These are phyloP conservation scores for Globia sparganii DNA, from an alignment of 2,888 invertebrate genomes.

Conservation along the genomic window DNA sequence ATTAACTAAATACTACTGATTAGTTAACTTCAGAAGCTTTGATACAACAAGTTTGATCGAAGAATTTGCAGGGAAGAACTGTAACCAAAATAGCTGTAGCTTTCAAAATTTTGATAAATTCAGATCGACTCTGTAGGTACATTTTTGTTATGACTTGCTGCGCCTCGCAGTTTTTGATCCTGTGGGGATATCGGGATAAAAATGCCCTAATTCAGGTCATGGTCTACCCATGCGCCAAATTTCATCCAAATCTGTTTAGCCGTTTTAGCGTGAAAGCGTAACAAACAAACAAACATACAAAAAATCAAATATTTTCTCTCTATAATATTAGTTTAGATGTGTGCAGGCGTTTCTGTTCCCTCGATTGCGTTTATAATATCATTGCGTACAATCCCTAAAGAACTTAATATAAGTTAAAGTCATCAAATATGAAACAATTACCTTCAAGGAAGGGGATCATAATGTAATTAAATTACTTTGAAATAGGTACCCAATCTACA, in stretches of 20 bases:
- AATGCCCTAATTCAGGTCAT: too few relatives aligned
- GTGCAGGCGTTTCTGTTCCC: background rate
- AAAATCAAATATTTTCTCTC: too few relatives aligned
- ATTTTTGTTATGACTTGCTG: background rate
- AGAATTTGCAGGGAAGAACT: background rate
- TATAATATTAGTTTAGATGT: background rate
- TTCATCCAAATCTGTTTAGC: too few relatives aligned
- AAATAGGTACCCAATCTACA: constrained; percentile 1
- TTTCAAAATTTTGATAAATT: background rate
- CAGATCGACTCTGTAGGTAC: background rate
- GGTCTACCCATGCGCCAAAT: too few relatives aligned
- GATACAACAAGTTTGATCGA: background rate
- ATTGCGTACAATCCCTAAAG: background rate
- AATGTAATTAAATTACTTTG: constrained; percentile 13
- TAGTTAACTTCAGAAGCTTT: background rate
- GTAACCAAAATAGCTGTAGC: background rate
- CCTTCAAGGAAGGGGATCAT: background rate
- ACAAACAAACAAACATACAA: too few relatives aligned
- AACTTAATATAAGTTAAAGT: background rate
- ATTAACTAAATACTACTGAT: background rate
- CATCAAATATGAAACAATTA: background rate
- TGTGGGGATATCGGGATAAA: too few relatives aligned
- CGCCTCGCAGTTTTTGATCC: too few relatives aligned
- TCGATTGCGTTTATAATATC: background rate
- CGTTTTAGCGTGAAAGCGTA: too few relatives aligned